Conservation (phyloP, 2,888 invertebrate genomes). For the Tribolium freemani region DNA sequence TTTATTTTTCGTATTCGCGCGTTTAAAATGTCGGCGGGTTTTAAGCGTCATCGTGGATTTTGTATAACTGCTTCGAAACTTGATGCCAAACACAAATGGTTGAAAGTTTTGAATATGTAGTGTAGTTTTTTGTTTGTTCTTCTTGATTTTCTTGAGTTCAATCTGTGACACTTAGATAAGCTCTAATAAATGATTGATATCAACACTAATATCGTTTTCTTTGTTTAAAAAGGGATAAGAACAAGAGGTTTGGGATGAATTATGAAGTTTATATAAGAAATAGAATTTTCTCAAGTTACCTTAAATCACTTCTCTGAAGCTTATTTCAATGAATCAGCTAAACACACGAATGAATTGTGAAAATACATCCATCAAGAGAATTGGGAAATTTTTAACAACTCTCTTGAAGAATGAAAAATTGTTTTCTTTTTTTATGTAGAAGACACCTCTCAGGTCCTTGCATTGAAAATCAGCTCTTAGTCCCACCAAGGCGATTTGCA, state of each 20-base stretch:
- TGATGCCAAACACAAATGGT: slow-evolving; percentile 3
- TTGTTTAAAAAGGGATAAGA: slow-evolving; percentile 86
- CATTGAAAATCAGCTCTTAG: slow-evolving; percentile 23
- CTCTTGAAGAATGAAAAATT: slow-evolving; percentile 63
- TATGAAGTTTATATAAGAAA: slow-evolving; percentile 43
- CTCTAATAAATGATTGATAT: slow-evolving; percentile 54
- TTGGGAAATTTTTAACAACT: slow-evolving; percentile 61
- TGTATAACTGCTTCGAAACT: slow-evolving; percentile 30
- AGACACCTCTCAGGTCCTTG: slow-evolving; percentile 52
- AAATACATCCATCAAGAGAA: slow-evolving; percentile 59
- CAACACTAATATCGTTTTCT: slow-evolving; percentile 72
- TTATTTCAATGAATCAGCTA: slow-evolving; percentile 39
- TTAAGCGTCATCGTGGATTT: slow-evolving; percentile 13
- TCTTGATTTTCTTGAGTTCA: slow-evolving; percentile 36
- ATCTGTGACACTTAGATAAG: slow-evolving; percentile 52
- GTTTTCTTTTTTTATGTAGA: slow-evolving; percentile 55
- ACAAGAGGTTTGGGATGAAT: slow-evolving; percentile 87
- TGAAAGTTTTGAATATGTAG: slow-evolving; percentile 37
- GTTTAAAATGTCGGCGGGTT: not conserved
- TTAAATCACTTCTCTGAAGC: slow-evolving; percentile 40
- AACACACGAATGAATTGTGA: slow-evolving; percentile 49
- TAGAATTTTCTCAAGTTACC: slow-evolving; percentile 42
- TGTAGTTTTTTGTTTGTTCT: slow-evolving; percentile 26
- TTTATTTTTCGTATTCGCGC: slow-evolving; percentile 23
- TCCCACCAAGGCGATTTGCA: slow-evolving; percentile 17